phyloP scores from a whole-genome alignment of 1,140 invertebrate species.

The Papilio machaon region DNA sequence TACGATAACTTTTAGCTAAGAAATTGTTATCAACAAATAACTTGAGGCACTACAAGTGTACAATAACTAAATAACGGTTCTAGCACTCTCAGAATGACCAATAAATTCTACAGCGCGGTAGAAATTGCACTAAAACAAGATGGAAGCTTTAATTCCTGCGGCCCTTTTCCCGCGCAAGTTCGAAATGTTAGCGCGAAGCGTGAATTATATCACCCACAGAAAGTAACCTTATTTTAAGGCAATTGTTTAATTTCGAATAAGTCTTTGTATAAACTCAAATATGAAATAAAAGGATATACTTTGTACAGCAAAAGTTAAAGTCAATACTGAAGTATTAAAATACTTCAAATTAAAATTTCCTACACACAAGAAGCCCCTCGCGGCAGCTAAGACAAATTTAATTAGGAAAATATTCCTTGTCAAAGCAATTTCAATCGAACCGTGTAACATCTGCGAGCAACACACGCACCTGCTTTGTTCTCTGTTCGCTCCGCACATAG shows the following conservation, averaged over 20 bases:
- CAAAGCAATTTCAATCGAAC: background rate
- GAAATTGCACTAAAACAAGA: conserved; percentile 14
- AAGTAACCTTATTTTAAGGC: background rate
- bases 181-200: background rate
- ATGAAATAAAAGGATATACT: background rate
- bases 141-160: background rate
- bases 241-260: conserved; percentile 6
- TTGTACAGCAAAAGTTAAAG: background rate
- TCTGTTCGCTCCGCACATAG: background rate
- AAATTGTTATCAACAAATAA: background rate
- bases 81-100: background rate
- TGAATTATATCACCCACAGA: background rate
- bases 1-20: background rate
- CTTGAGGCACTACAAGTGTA: background rate
- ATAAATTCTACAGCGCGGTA: background rate
- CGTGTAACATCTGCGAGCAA: background rate
- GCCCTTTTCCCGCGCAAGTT: background rate
- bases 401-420: background rate
- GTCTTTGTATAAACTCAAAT: background rate
- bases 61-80: background rate
- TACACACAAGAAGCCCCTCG: too few species aligned
- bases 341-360: too few species aligned
- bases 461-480: background rate
- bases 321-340: too few species aligned
- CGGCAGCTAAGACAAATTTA: background rate